A percentile compares a stretch with the other conserved stretches of the same genome.
Conservation (phyloP, 2,888 invertebrate species). For the Dichetophora obliterata region DNA sequence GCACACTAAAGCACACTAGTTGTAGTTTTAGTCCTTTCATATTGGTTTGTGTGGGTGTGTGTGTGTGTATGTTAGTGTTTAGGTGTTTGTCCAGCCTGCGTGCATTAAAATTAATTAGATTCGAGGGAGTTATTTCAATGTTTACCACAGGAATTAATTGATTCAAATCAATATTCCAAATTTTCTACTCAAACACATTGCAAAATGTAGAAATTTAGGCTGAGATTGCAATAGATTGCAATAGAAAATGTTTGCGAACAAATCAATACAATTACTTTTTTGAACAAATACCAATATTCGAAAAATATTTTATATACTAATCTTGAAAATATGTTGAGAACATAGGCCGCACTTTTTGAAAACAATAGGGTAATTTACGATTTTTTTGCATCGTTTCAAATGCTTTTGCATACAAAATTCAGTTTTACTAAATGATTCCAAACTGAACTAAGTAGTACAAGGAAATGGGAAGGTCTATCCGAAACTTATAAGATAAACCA, state of each 20-base stretch:
- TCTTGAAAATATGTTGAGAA: too few relatives aligned
- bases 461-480: too few relatives aligned
- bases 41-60: constrained; percentile 26
- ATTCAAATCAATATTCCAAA: constrained; percentile 70
- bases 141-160: constrained; percentile 70
- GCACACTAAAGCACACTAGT: not conserved
- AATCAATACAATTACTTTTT: too few relatives aligned
- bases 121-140: constrained; percentile 69
- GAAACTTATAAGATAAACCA: too few relatives aligned
- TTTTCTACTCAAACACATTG: constrained; percentile 54
- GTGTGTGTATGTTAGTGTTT: constrained; percentile 15
- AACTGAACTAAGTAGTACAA: too few relatives aligned
- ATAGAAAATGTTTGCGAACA: not conserved
- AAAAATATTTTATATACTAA: too few relatives aligned
- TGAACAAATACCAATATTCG: too few relatives aligned
- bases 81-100: constrained; percentile 16
- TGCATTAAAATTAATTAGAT: constrained; percentile 68
- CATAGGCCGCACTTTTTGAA: too few relatives aligned
- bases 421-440: too few relatives aligned
- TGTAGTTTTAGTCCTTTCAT: not conserved
- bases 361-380: too few relatives aligned
- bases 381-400: too few relatives aligned
- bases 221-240: not conserved
- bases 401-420: too few relatives aligned
- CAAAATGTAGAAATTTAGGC: constrained; percentile 42